Conservation (phyloP, 2,888 invertebrate genomes). For the Buathra laborator region DNA sequence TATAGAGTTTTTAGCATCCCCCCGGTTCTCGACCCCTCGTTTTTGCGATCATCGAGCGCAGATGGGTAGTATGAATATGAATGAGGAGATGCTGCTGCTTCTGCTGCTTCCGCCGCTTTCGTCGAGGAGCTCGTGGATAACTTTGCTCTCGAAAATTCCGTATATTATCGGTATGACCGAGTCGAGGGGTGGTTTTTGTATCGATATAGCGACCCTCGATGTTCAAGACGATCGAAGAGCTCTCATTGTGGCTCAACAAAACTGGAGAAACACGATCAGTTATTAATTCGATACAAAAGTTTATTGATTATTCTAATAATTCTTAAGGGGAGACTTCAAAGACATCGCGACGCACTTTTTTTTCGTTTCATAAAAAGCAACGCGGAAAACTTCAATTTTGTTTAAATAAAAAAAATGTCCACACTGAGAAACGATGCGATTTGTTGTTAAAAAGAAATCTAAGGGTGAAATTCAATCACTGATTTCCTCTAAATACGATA, state of each 20-base stretch:
- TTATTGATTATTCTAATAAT: background rate
- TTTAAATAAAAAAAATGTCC: no score
- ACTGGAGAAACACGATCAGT: background rate
- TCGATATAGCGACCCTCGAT: constrained; percentile 25
- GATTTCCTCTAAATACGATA: background rate
- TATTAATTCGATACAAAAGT: constrained; percentile 7
- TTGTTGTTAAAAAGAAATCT: no score
- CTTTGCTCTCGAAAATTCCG: constrained; percentile 50
- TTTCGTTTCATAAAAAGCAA: no score
- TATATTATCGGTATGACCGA: constrained; percentile 42
- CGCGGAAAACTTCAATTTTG: no score
- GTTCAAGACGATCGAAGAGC: constrained; percentile 1
- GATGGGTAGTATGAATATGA: constrained; percentile 74
- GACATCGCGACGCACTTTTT: no score
- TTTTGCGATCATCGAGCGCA: constrained; percentile 67
- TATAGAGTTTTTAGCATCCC: constrained; percentile 48
- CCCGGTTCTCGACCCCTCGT: constrained; percentile 48
- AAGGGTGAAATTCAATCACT: no score
- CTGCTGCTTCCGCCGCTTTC: constrained; percentile 53
- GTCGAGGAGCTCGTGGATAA: constrained; percentile 41
- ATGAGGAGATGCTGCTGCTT: constrained; percentile 66
- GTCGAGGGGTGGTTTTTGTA: constrained; percentile 20
- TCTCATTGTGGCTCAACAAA: background rate
- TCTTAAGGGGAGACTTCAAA: no score
- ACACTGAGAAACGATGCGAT: no score